Percentiles rank a stretch among this genome's conserved stretches.
These are phyloP conservation scores for Sylvia borin DNA, from an alignment of 2,797 vertebrate genomes.

Conservation along the genomic window DNA sequence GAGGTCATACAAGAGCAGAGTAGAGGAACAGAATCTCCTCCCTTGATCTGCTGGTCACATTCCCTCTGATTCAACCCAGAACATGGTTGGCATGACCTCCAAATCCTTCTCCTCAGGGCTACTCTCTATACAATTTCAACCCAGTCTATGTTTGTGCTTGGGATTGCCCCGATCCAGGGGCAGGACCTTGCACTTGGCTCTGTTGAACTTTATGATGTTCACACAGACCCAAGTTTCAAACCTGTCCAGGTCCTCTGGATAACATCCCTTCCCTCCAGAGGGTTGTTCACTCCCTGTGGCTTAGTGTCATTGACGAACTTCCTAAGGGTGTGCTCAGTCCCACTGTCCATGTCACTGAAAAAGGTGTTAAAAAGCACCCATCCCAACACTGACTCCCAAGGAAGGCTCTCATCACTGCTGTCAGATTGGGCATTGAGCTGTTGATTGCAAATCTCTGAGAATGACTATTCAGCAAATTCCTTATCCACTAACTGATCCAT, in stretches of 20 bases:
- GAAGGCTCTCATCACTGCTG: not conserved
- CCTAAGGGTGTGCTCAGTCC: not conserved
- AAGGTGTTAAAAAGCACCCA: not conserved
- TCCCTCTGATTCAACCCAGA: not conserved
- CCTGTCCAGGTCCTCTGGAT: not conserved
- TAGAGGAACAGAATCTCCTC: not conserved
- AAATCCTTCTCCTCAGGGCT: not conserved
- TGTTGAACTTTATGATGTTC: not conserved
- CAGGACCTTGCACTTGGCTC: not conserved
- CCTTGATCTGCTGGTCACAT: not conserved
- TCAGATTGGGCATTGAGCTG: not conserved
- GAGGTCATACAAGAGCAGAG: not conserved
- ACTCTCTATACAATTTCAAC: not conserved
- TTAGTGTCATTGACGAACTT: not conserved
- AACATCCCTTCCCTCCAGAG: not conserved
- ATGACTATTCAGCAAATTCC: not conserved
- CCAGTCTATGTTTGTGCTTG: not conserved
- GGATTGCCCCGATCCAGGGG: not conserved
- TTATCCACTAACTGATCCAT: not conserved
- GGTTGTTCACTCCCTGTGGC: not conserved
- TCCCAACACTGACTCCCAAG: fast-evolving
- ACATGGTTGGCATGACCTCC: not conserved
- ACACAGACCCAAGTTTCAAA: not conserved
- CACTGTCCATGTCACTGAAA: not conserved
- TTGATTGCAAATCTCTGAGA: not conserved